Percentiles rank a stretch among this genome's conserved stretches.
Evolutionary conservation across 2,888 invertebrate species (phyloP).

Genomic region (Podotricha telesiphe): DNA sequence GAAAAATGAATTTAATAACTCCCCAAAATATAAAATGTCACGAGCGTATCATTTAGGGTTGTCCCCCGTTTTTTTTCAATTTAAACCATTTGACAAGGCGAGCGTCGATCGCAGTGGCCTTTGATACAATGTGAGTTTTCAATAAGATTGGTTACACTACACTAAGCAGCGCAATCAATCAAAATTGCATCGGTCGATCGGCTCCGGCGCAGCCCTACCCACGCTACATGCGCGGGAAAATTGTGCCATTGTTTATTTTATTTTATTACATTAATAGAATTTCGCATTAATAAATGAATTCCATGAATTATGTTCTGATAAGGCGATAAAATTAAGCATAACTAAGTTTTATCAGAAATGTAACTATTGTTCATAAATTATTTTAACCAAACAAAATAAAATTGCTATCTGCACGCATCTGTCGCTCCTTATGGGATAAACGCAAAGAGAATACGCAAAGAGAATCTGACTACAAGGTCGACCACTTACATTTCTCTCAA

Average conservation of each 20-base stretch:
- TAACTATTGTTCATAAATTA: neutral
- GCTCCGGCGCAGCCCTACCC: conserved; percentile 62
- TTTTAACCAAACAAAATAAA: neutral
- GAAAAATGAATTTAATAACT: conserved; percentile 49
- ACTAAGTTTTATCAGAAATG: conserved; percentile 3
- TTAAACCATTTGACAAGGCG: conserved; percentile 81
- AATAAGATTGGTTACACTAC: conserved; percentile 84
- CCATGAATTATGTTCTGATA: conserved; percentile 34
- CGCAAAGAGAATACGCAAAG: too few species aligned
- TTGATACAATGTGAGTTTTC: conserved; percentile 80
- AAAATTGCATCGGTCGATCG: conserved; percentile 80
- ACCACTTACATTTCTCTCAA: too few species aligned
- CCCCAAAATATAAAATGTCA: conserved; percentile 78
- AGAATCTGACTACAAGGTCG: too few species aligned
- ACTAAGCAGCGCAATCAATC: conserved; percentile 84
- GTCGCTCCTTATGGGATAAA: too few species aligned
- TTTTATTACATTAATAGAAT: conserved; percentile 37
- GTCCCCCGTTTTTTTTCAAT: conserved; percentile 80
- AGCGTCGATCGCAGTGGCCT: conserved; percentile 78
- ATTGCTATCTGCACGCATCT: neutral
- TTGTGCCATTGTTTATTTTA: conserved; percentile 40
- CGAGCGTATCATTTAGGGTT: conserved; percentile 71
- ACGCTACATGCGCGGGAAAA: conserved; percentile 44
- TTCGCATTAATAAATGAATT: conserved; percentile 34
- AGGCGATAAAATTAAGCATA: conserved; percentile 10